Conservation (phyloP, 2,113 vertebrate genomes). For the Leptosomus discolor region DNA sequence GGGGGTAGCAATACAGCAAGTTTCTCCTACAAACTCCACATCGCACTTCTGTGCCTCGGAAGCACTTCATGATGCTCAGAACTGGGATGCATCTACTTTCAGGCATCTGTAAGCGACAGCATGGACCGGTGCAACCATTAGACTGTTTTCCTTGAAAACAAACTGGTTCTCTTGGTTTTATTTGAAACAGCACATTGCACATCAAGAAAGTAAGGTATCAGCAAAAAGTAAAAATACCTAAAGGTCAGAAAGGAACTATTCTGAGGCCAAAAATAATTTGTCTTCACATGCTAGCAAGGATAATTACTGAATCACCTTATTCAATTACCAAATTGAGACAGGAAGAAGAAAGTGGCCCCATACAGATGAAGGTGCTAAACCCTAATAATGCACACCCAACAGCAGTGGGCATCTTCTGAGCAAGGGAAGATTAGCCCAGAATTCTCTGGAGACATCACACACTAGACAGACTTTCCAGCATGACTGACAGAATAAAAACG, state of each 20-base stretch:
- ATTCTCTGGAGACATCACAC: background rate
- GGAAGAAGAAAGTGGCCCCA: background rate
- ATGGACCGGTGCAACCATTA: background rate
- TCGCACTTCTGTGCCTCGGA: background rate
- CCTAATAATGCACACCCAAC: background rate
- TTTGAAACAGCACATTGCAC: background rate
- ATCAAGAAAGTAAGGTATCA: background rate
- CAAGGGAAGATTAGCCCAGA: background rate
- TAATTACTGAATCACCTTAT: background rate
- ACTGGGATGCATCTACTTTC: background rate
- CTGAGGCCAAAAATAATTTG: background rate
- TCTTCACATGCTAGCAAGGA: background rate
- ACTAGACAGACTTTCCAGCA: background rate
- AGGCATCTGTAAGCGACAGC: background rate
- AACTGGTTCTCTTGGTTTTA: background rate
- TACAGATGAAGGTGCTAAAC: background rate
- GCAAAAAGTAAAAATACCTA: background rate
- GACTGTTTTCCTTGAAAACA: background rate
- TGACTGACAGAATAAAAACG: background rate
- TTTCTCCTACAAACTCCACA: background rate
- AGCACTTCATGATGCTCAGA: background rate
- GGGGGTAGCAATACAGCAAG: background rate
- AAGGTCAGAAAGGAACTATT: background rate
- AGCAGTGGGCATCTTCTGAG: background rate
- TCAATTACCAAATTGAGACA: background rate